Base-by-base conservation (phyloP, 2,888 invertebrate genomes). In the Drosophila testacea region DNA sequence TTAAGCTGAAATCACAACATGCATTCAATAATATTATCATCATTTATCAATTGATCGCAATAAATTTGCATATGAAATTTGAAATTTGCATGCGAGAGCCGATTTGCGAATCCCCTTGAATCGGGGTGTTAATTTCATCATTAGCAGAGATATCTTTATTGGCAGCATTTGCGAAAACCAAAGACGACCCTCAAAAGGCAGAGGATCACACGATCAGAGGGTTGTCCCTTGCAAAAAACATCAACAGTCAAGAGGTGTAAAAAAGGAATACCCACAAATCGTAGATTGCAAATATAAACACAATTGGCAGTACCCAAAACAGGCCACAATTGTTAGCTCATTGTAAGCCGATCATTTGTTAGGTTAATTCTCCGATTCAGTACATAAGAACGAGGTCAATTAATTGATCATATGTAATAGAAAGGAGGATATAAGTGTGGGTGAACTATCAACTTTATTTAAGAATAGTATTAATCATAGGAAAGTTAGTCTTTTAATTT, bases 51-150 rank as follows among this genome's bases (percentile, higher is more conserved):
- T 13, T 6, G 66, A 69, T 61, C 59, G 30, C 13, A 57, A 22
- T 0, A 54, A 39, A 76, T 76, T 76, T 79, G 70, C 76, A 79
- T 76, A 79, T 27, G 50, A 51, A 47, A 69, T 46, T 54, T 22
- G 2, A 46, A 74, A 64, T 73, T 64, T 77, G 67, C 65, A 73
- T 71, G 47, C 52, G 13, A 41, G 77, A 88, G 11, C 56, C 67
- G 67, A 55, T 75, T 77, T 67, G 60, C 41, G 10, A 69, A 51
- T 32, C 47, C 22, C 6, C n/a, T 30, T 0, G 7, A 27, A 5
- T 7, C 6, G 6, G 82, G 79, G 85, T 83, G 83, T 79, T 81
- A 84, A 87, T 87, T 56, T 79, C 74, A 77, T 79, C 83, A 84
- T 82, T 87, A 87, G 73, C 68, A 32, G n/a, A 34, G 65, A 85